Percentiles rank a stretch among this genome's conserved stretches.
Evolutionary conservation across 1,140 invertebrate genomes (phyloP).

Genomic region (Parasteatoda tepidariorum): DNA sequence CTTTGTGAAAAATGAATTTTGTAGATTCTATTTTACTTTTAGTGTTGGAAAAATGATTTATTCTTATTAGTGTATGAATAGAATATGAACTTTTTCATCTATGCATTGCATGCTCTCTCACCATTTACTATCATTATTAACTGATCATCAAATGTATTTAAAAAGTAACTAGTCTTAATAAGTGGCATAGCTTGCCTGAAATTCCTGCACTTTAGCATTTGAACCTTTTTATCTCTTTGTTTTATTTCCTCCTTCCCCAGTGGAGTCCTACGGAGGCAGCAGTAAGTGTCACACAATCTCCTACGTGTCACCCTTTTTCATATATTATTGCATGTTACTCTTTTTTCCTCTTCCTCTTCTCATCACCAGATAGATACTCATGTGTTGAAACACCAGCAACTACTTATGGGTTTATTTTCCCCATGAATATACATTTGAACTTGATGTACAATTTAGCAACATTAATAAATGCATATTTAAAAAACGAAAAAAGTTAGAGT

Average conservation of each 20-base stretch:
- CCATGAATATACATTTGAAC: too few species aligned
- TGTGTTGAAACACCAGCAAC: too few species aligned
- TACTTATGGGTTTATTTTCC: too few species aligned
- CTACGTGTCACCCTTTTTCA: constrained; percentile 40
- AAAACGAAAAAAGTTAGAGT: too few species aligned
- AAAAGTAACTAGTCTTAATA: constrained; percentile 9
- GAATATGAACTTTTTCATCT: too few species aligned
- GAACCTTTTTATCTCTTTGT: constrained; percentile 56
- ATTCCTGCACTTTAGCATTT: constrained; percentile 61
- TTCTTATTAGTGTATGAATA: too few species aligned
- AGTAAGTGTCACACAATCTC: constrained; percentile 60
- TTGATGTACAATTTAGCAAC: too few species aligned
- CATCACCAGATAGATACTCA: too few species aligned
- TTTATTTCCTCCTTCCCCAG: constrained; percentile 54
- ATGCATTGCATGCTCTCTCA: constrained; percentile 35
- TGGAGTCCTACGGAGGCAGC: constrained; percentile 59
- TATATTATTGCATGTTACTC: constrained; percentile 8
- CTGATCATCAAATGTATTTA: not conserved
- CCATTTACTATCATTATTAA: not conserved
- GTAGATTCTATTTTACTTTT: too few species aligned
- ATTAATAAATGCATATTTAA: too few species aligned
- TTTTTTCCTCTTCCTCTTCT: not conserved
- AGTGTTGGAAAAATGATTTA: too few species aligned
- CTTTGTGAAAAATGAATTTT: too few species aligned
- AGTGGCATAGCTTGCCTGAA: constrained; percentile 57